Evolutionary conservation across 2,113 vertebrate species (phyloP).

Genomic region (Axis porcinus): DNA sequence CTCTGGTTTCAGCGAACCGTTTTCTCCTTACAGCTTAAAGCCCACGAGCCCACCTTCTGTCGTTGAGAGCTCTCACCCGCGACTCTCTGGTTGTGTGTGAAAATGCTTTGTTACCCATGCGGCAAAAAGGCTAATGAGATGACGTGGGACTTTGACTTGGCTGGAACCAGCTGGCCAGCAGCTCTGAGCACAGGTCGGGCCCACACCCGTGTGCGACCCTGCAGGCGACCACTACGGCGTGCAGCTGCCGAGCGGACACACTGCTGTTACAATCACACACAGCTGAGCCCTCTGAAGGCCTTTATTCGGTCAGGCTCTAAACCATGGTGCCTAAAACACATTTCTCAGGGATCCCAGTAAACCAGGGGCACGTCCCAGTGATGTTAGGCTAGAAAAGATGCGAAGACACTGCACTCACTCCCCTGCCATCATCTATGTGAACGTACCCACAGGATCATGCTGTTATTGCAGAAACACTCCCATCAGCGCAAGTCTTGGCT

Average conservation of each 20-base stretch:
- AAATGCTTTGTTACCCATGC: accelerated
- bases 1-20: accelerated
- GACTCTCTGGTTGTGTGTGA: neutral
- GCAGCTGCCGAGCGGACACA: neutral
- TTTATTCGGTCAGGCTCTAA: neutral
- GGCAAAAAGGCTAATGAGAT: accelerated
- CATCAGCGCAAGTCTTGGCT: neutral
- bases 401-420: accelerated
- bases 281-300: accelerated
- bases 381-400: accelerated
- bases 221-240: accelerated
- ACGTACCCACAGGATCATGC: accelerated
- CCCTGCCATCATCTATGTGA: neutral
- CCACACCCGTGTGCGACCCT: accelerated
- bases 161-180: accelerated
- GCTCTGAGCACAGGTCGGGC: accelerated
- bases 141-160: accelerated
- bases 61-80: accelerated
- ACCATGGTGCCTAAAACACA: neutral
- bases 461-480: accelerated
- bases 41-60: accelerated
- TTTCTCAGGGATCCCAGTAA: neutral
- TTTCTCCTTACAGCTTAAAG: neutral
- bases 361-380: accelerated
- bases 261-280: accelerated